These are phyloP conservation scores for Aradus depressus DNA, from an alignment of 2,888 invertebrate genomes.

Conservation along the genomic window DNA sequence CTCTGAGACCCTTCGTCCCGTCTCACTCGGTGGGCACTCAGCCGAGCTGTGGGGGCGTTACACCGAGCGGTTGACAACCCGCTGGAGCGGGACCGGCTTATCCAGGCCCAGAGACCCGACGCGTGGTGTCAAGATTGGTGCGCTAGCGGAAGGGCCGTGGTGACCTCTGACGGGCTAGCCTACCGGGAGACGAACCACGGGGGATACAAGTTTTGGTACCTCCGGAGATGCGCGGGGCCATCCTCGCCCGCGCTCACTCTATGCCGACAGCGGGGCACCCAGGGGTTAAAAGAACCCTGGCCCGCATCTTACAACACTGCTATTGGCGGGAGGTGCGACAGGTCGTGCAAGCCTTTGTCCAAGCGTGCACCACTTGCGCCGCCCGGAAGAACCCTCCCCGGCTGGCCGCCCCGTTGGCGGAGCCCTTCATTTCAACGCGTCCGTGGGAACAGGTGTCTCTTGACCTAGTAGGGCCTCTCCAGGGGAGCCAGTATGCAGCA, in stretches of 20 bases:
- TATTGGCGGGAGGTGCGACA: constrained; percentile 34
- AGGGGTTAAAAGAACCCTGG: constrained; percentile 31
- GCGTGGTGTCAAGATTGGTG: constrained; percentile 2
- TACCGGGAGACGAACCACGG: too few relatives aligned
- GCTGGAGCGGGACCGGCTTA: constrained; percentile 22
- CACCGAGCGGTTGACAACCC: constrained; percentile 5
- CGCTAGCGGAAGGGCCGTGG: neutral
- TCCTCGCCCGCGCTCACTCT: constrained; percentile 23
- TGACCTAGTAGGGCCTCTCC: constrained; percentile 35
- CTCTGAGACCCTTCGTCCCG: constrained; percentile 22
- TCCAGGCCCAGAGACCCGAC: neutral
- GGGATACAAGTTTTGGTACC: too few relatives aligned
- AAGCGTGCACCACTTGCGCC: constrained; percentile 33
- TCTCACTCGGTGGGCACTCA: constrained; percentile 22
- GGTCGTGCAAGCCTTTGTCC: constrained; percentile 33
- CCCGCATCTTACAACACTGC: constrained; percentile 29
- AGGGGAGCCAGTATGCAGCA: too few relatives aligned
- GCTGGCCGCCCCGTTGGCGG: constrained; percentile 32
- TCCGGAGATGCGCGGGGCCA: neutral
- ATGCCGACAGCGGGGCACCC: constrained; percentile 30
- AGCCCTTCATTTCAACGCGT: constrained; percentile 30
- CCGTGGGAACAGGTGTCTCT: constrained; percentile 32
- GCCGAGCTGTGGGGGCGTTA: constrained; percentile 21
- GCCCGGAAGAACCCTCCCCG: constrained; percentile 31
- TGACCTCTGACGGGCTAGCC: too few relatives aligned